A percentile compares a stretch with the other conserved stretches of the same genome.
phyloP scores from a whole-genome alignment of 2,113 vertebrate genomes.

The Osmerus mordax region DNA sequence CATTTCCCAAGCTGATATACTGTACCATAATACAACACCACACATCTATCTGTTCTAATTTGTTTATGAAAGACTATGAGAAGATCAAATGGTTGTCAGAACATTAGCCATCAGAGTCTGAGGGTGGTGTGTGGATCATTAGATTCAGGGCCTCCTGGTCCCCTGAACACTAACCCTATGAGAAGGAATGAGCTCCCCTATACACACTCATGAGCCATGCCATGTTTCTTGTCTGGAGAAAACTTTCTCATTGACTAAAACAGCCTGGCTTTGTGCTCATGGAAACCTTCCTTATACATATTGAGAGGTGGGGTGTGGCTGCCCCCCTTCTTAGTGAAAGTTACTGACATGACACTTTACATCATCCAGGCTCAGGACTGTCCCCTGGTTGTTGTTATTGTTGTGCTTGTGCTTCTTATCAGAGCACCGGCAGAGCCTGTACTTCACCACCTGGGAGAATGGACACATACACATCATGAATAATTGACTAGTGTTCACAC shows the following conservation, averaged over 20 bases:
- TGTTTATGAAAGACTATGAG: background rate
- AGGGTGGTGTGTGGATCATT: conserved; percentile 7
- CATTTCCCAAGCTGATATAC: conserved; percentile 24
- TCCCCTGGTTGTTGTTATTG: conserved; percentile 79
- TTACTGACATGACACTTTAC: conserved; percentile 95
- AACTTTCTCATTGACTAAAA: conserved; percentile 8
- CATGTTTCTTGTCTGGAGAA: conserved; percentile 34
- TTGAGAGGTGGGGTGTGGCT: conserved; percentile 16
- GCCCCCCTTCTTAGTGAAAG: conserved; percentile 58
- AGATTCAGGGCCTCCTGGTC: conserved; percentile 7
- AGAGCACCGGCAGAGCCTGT: conserved; percentile 85
- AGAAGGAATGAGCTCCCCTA: background rate
- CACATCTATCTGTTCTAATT: background rate
- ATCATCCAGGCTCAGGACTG: conserved; percentile 89
- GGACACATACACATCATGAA: conserved; percentile 11
- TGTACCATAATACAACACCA: conserved; percentile 6
- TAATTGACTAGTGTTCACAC: background rate
- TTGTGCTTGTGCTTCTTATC: conserved; percentile 82
- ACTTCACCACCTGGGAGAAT: conserved; percentile 83
- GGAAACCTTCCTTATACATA: conserved; percentile 25
- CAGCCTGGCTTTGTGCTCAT: conserved; percentile 17
- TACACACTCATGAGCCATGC: conserved; percentile 14
- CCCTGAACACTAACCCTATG: conserved; percentile 4
- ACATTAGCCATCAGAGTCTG: conserved; percentile 3
- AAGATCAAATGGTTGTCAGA: conserved; percentile 2